Conservation (phyloP, 2,797 vertebrate species). For the Halcyon chelicuti region DNA sequence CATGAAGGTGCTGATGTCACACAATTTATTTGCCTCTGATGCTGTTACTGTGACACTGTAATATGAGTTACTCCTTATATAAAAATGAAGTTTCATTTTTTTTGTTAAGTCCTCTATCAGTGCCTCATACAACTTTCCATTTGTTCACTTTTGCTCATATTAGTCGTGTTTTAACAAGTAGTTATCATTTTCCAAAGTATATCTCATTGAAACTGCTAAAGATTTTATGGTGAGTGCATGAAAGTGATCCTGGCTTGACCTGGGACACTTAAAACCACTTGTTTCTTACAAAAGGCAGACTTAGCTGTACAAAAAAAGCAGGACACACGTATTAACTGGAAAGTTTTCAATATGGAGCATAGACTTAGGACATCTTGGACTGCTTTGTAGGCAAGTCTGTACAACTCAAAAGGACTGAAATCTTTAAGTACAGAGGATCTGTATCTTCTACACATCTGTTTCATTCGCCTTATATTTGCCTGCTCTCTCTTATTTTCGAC, state of each 20-base stretch:
- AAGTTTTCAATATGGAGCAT: fast-evolving
- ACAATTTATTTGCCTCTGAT: background rate
- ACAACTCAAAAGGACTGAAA: background rate
- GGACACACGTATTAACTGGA: background rate
- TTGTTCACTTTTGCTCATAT: background rate
- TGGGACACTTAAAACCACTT: background rate
- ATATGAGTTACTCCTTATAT: background rate
- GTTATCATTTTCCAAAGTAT: background rate
- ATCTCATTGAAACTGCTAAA: background rate
- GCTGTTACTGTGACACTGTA: background rate
- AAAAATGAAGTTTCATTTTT: background rate
- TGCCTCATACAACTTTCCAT: background rate
- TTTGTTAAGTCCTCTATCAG: background rate
- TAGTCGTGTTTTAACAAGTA: background rate
- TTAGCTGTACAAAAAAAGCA: background rate
- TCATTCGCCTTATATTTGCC: background rate
- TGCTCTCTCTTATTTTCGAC: background rate
- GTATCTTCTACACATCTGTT: background rate
- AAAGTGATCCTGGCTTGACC: background rate
- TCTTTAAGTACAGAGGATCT: background rate
- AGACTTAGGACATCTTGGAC: background rate
- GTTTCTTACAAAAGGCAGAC: background rate
- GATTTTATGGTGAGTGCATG: background rate
- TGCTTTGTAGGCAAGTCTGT: background rate
- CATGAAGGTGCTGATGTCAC: background rate